phyloP scores from a whole-genome alignment of 2,113 vertebrate species.

The Steatornis caripensis region DNA sequence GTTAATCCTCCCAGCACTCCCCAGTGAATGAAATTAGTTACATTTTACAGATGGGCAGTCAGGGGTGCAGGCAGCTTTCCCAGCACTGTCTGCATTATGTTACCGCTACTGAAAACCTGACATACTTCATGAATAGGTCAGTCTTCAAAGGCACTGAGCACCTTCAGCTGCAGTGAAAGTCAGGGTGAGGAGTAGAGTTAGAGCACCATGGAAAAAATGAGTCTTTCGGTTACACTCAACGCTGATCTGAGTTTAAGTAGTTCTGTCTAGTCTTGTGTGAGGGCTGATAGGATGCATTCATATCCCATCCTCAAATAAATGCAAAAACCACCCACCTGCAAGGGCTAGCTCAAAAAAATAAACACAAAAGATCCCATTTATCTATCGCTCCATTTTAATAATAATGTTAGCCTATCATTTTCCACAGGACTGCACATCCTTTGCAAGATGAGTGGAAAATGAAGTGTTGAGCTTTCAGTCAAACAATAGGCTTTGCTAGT shows the following conservation, averaged over 20 bases:
- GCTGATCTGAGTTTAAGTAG: rapidly evolving
- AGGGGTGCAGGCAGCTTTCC: constrained; percentile 26
- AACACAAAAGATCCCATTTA: background rate
- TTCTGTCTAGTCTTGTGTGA: background rate
- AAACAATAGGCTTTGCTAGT: background rate
- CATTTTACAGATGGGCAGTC: constrained; percentile 16
- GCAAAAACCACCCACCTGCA: background rate
- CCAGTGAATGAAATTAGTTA: constrained; percentile 21
- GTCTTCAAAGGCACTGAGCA: background rate
- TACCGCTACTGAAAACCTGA: background rate
- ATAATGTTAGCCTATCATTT: background rate
- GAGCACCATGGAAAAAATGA: background rate
- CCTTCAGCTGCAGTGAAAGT: background rate
- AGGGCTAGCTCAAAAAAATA: background rate
- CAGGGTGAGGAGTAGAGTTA: background rate
- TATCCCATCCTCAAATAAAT: background rate
- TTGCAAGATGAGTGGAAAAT: constrained; percentile 5
- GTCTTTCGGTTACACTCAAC: rapidly evolving
- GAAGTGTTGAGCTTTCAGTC: background rate
- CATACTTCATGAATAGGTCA: background rate
- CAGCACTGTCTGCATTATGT: constrained; percentile 9
- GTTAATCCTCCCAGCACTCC: constrained; percentile 52
- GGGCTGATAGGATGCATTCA: background rate
- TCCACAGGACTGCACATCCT: background rate
- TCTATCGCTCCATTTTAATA: background rate